Conservation (phyloP, 2,797 vertebrate species). For the Gallinago solitaria region DNA sequence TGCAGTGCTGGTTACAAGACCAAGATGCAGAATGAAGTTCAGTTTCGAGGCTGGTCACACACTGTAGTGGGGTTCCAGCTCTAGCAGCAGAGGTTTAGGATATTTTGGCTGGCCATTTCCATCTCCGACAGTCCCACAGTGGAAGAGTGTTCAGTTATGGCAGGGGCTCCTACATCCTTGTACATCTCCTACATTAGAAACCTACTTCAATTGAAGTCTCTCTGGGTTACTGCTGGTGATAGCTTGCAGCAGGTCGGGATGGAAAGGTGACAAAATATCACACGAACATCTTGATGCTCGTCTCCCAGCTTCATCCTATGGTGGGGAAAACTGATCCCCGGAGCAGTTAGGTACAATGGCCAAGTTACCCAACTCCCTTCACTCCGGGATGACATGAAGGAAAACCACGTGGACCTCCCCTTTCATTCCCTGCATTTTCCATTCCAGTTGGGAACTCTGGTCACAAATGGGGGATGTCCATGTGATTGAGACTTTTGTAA, state of each 20-base stretch:
- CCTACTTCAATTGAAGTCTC: background rate
- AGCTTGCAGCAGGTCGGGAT: background rate
- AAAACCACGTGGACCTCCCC: accelerated
- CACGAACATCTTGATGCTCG: background rate
- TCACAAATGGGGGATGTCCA: accelerated
- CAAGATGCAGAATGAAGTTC: background rate
- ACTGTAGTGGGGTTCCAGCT: background rate
- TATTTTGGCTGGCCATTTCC: background rate
- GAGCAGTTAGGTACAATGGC: background rate
- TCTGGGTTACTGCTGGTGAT: background rate
- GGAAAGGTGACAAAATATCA: background rate
- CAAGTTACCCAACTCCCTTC: background rate
- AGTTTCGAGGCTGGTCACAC: background rate
- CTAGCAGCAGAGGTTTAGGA: background rate
- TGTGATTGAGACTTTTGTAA: background rate
- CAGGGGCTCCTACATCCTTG: background rate
- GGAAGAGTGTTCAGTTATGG: background rate
- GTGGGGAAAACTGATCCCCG: background rate
- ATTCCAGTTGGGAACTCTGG: background rate
- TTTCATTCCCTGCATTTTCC: background rate
- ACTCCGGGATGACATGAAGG: background rate
- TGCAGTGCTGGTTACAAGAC: background rate
- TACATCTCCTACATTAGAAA: background rate
- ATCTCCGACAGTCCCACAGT: background rate
- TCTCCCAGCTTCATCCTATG: background rate